phyloP scores from a whole-genome alignment of 2,113 vertebrate genomes.

The Gila orcuttii region DNA sequence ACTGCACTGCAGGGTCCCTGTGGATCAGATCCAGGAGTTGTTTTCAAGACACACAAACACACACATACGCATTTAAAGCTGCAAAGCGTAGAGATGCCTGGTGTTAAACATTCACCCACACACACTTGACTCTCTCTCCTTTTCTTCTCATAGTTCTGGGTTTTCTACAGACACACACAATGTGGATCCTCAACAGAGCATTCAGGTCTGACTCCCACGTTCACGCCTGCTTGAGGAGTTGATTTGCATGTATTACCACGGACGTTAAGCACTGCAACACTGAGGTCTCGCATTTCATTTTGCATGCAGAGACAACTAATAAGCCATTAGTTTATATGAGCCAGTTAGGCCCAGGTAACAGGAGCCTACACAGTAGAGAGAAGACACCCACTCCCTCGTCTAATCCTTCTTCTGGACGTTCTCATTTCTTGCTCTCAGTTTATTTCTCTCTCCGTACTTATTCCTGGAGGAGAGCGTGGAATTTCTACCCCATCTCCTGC shows the following conservation, averaged over 20 bases:
- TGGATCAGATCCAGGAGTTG: constrained; percentile 8
- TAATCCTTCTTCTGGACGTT: constrained; percentile 42
- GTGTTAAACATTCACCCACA: constrained; percentile 46
- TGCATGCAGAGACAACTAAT: constrained; percentile 43
- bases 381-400: constrained; percentile 32
- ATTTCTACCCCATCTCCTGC: constrained; percentile 3
- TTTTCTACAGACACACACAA: constrained; percentile 41
- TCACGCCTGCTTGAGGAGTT: constrained; percentile 48
- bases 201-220: constrained; percentile 45
- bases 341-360: constrained; percentile 40
- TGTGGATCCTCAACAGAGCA: constrained; percentile 28
- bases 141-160: neutral
- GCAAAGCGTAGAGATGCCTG: constrained; percentile 19
- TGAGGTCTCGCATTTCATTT: constrained; percentile 47
- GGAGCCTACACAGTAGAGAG: constrained; percentile 14
- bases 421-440: constrained; percentile 19
- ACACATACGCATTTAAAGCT: neutral
- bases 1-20: neutral
- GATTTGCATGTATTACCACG: constrained; percentile 53
- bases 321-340: constrained; percentile 34
- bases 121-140: constrained; percentile 27
- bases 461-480: constrained; percentile 1
- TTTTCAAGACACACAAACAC: neutral
- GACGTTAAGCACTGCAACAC: constrained; percentile 49
- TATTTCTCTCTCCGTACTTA: constrained; percentile 5